Evolutionary conservation across 2,797 vertebrate species (phyloP).

Genomic region (Meda fulgida): DNA sequence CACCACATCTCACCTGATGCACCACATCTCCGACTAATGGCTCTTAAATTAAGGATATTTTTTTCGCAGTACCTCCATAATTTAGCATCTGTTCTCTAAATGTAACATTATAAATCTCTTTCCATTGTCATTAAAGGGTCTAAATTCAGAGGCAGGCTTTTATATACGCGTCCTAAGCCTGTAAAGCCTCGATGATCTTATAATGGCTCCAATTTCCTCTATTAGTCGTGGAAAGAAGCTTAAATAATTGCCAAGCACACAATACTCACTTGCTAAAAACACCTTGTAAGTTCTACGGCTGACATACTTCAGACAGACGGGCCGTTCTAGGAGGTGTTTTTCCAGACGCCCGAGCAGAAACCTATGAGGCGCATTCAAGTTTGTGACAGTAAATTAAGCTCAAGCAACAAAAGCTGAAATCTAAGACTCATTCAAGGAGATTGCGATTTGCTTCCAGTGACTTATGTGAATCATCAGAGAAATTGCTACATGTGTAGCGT

Average conservation of each 20-base stretch:
- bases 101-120: constrained; percentile 38
- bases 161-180: constrained; percentile 30
- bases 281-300: constrained; percentile 30
- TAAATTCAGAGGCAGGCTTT: constrained; percentile 25
- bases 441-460: constrained; percentile 68
- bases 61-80: neutral
- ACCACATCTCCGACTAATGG: neutral
- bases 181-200: constrained; percentile 45
- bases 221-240: constrained; percentile 49
- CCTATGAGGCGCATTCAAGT: constrained; percentile 51
- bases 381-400: constrained; percentile 61
- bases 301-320: constrained; percentile 42
- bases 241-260: constrained; percentile 48
- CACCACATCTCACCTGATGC: neutral
- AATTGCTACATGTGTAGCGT: constrained; percentile 71
- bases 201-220: constrained; percentile 53
- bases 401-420: constrained; percentile 60
- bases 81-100: constrained; percentile 12
- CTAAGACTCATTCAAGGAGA: constrained; percentile 65
- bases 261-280: constrained; percentile 36
- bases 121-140: constrained; percentile 28
- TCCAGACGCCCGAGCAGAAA: constrained; percentile 50
- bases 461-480: constrained; percentile 73
- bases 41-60: neutral
- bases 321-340: constrained; percentile 45